phyloP scores from a whole-genome alignment of 2,113 vertebrate genomes.

The Lates calcarifer region DNA sequence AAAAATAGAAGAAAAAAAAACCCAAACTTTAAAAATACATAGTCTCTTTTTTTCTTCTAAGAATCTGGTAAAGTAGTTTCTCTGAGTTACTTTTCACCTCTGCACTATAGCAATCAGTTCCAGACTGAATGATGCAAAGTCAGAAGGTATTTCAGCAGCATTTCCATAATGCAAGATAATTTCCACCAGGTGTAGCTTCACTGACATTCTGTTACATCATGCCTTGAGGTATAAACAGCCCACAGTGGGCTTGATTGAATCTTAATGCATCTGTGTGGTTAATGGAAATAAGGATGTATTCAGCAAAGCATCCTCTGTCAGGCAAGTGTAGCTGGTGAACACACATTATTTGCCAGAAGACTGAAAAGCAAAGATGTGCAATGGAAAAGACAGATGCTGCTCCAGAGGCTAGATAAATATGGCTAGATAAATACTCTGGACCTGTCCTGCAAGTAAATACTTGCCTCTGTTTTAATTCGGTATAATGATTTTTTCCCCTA shows the following conservation, averaged over 20 bases:
- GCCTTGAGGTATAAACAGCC: conserved; percentile 22
- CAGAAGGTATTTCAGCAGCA: conserved; percentile 17
- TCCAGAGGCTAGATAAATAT: background rate
- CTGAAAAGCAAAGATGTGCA: conserved; percentile 3
- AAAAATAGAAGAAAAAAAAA: too few relatives aligned
- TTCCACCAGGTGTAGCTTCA: conserved; percentile 23
- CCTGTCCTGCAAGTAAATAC: background rate
- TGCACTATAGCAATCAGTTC: background rate
- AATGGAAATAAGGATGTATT: conserved; percentile 19
- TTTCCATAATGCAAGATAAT: conserved; percentile 28
- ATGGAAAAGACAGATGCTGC: background rate
- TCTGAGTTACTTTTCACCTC: background rate
- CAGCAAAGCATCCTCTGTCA: background rate
- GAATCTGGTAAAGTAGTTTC: too few relatives aligned
- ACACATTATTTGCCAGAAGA: background rate
- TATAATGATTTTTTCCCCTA: background rate
- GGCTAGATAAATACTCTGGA: background rate
- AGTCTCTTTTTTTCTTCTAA: too few relatives aligned
- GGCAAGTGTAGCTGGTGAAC: background rate
- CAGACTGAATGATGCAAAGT: conserved; percentile 29
- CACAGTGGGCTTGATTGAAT: conserved; percentile 7
- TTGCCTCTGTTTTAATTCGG: background rate
- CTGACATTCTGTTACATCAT: conserved; percentile 55
- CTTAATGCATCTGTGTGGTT: conserved; percentile 3
- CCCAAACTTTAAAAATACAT: background rate